Evolutionary conservation across 2,797 vertebrate species (phyloP), one percentile per base, ranked within the genome.

Genomic region (Brotula barbata): DNA sequence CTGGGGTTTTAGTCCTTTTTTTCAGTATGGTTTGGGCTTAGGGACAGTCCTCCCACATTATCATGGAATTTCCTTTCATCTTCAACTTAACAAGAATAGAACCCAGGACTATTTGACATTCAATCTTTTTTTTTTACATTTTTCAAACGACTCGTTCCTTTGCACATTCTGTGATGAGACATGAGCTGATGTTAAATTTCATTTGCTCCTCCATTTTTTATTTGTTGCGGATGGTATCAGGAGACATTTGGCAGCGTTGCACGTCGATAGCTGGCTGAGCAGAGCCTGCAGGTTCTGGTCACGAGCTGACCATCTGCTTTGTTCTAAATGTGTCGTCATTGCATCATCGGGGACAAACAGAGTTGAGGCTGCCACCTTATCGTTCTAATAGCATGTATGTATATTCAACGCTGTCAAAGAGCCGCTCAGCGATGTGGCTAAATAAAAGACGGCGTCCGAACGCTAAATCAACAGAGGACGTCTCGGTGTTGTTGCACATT

Each of bases 241-340:
- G 41, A 67, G 55, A 59, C 54, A 74, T 45, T 54, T 82, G 74
- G 77, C 73, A 74, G 64, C 64, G 46, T 46, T 28, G 12, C 31
- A 25, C 31, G 14, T 47, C 25, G 62, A 56, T 43, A 46, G 50
- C 69, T 86, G 85, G 80, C 77, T 58, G 40, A 56, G 61, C 49
- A 33, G 53, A 46, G 48, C 16, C 55, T 21, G 55, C 72, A 83
- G 74, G 81, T 73, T 83, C 60, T 64, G 33, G 56, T 71, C 75
- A 78, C 73, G 79, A 67, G 68, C 73, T 63, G 79, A 76, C 88
- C 85, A 88, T 90, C 89, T 88, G 89, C 52, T 88, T 81, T 71
- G 51, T 54, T 77, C 53, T 61, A 21, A 39, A 71, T 63, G 75
- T 67, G 78, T 80, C 73, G 78, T 68, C 21, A 23, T 11, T 68